These are phyloP conservation scores for Sorex araneus DNA, from an alignment of 2,113 vertebrate species.

Conservation along the genomic window DNA sequence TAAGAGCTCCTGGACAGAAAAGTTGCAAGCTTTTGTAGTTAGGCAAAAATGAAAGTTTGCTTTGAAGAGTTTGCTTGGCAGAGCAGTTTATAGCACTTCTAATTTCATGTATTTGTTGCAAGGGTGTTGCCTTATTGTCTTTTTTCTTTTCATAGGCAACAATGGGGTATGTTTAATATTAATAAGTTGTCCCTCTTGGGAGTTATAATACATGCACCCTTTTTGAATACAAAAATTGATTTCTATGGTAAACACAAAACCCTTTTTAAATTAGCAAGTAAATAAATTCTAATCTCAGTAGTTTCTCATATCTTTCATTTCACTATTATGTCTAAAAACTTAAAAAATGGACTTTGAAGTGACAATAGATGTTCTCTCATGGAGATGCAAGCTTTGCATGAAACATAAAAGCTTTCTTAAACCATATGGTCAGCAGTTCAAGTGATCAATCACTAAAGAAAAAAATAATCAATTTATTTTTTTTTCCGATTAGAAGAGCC, in stretches of 20 bases:
- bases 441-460: conserved; percentile 68
- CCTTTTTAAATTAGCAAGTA: conserved; percentile 83
- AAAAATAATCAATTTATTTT: conserved; percentile 52
- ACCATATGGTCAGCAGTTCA: conserved; percentile 51
- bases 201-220: conserved; percentile 81
- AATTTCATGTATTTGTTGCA: conserved; percentile 77
- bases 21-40: neutral
- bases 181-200: conserved; percentile 87
- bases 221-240: conserved; percentile 87
- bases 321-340: neutral
- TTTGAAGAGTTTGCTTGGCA: conserved; percentile 63
- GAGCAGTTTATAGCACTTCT: conserved; percentile 52
- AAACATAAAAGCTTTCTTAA: conserved; percentile 50
- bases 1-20: neutral
- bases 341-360: conserved; percentile 63
- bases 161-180: conserved; percentile 88
- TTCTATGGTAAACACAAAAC: conserved; percentile 69
- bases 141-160: conserved; percentile 76
- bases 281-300: conserved; percentile 73
- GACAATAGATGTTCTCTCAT: neutral
- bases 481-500: neutral
- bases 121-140: conserved; percentile 72
- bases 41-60: conserved; percentile 24
- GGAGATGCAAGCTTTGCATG: conserved; percentile 33
- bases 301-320: conserved; percentile 9